Evolutionary conservation across 2,113 vertebrate genomes (phyloP).

Genomic region (Steatornis caripensis): DNA sequence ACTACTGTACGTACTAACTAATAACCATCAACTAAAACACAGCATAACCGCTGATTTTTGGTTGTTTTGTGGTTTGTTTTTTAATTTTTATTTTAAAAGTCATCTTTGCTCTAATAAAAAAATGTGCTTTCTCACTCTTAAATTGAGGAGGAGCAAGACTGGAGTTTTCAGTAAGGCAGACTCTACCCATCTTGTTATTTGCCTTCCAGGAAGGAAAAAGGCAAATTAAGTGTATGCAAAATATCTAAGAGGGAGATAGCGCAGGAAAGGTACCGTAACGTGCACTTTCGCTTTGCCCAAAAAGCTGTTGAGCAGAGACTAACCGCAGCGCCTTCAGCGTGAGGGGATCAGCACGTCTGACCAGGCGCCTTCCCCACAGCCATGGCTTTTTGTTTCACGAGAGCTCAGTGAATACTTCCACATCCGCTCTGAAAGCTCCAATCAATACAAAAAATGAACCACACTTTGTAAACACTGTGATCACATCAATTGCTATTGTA

Average conservation of each 20-base stretch:
- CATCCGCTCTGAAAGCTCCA: not conserved
- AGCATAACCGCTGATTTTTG: accelerated
- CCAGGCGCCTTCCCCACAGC: not conserved
- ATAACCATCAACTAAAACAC: not conserved
- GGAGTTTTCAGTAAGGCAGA: not conserved
- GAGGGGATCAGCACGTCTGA: accelerated
- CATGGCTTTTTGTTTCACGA: accelerated
- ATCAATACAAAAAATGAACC: not conserved
- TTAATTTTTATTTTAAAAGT: not conserved
- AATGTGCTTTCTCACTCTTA: not conserved
- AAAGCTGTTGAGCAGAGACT: accelerated
- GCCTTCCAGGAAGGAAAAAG: not conserved
- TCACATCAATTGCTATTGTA: conserved; percentile 35
- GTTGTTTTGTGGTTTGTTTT: accelerated
- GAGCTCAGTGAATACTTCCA: not conserved
- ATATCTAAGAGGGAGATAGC: accelerated
- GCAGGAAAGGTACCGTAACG: accelerated
- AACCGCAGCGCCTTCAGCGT: accelerated
- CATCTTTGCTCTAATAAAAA: not conserved
- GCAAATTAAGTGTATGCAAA: accelerated
- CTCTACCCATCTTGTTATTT: not conserved
- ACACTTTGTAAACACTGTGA: not conserved
- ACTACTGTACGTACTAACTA: accelerated
- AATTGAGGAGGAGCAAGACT: not conserved
- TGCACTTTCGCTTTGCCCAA: accelerated